Evolutionary conservation across 64 coral and sea anemone species (phyloP).

Genomic region (Pachyseris speciosa): DNA sequence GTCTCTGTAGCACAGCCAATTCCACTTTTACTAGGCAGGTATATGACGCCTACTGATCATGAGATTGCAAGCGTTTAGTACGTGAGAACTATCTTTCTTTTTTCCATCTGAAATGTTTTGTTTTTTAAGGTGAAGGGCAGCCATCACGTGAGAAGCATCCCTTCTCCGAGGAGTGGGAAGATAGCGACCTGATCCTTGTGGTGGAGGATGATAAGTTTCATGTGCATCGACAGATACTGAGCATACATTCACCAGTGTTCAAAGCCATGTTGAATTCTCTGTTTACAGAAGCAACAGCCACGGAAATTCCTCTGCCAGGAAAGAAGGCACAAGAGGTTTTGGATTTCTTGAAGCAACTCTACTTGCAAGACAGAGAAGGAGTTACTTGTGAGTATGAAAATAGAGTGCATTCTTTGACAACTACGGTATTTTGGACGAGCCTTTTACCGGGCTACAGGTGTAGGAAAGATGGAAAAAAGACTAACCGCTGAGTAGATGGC

Average conservation of each 20-base stretch:
- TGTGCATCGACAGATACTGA: constrained; percentile 60
- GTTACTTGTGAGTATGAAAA: neutral
- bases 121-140: too few species aligned
- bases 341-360: constrained; percentile 27
- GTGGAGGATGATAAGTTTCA: constrained; percentile 48
- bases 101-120: too few species aligned
- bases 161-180: constrained; percentile 40
- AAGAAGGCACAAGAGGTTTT: constrained; percentile 36
- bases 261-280: constrained; percentile 36
- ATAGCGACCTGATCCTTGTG: constrained; percentile 39
- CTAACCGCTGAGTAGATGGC: too few species aligned
- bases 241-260: constrained; percentile 51
- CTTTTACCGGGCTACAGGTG: too few species aligned
- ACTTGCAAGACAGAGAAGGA: constrained; percentile 11
- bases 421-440: too few species aligned
- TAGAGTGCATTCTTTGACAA: neutral
- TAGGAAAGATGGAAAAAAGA: too few species aligned
- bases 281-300: constrained; percentile 32
- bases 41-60: too few species aligned
- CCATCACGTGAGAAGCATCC: neutral
- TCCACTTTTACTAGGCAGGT: too few species aligned
- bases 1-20: too few species aligned
- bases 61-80: too few species aligned
- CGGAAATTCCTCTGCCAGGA: constrained; percentile 45
- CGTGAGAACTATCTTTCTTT: too few species aligned